Evolutionary conservation across 1,140 invertebrate genomes (phyloP).

Genomic region (Solen grandis): DNA sequence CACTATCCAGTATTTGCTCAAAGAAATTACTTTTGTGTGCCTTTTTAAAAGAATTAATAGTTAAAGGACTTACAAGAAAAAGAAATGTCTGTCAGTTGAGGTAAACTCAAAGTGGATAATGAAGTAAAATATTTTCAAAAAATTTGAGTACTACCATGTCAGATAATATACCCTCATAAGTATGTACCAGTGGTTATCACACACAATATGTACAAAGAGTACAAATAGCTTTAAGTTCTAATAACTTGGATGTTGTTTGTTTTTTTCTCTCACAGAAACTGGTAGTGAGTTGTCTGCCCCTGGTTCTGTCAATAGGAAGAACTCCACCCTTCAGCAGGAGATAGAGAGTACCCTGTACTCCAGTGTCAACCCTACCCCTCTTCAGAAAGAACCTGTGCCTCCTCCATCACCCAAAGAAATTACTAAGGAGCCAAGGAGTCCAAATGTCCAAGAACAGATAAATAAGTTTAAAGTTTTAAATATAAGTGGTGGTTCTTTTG

Average conservation of each 20-base stretch:
- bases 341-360: constrained; percentile 35
- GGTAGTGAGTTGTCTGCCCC: neutral
- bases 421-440: neutral
- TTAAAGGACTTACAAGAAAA: too few species aligned
- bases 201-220: neutral
- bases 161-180: too few species aligned
- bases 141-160: too few species aligned
- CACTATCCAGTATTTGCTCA: too few species aligned
- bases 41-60: too few species aligned
- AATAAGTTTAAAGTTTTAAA: too few species aligned
- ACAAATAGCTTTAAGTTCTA: neutral
- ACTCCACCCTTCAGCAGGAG: constrained; percentile 26
- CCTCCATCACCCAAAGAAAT: neutral
- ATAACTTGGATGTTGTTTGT: neutral
- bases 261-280: constrained; percentile 2
- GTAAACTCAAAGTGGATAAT: too few species aligned
- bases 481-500: too few species aligned
- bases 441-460: neutral
- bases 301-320: neutral
- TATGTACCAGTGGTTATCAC: too few species aligned
- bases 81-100: too few species aligned
- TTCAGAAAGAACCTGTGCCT: neutral
- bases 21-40: too few species aligned
- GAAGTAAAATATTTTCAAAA: too few species aligned
- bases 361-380: neutral